Evolutionary conservation across 2,888 invertebrate species (phyloP).

Genomic region (Rugalucina vietnamica): DNA sequence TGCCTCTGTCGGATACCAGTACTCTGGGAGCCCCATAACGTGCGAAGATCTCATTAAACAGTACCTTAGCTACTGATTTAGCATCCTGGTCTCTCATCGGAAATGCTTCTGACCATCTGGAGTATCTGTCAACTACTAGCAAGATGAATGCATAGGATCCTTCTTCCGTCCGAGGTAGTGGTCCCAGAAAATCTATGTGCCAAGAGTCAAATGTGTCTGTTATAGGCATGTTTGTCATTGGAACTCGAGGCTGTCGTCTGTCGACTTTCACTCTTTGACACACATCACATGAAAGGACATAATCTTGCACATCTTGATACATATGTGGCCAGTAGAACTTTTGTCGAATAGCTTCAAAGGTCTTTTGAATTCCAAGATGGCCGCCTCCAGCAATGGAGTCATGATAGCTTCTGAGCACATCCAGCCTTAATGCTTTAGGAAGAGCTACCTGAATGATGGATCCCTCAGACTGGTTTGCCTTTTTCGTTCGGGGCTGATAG

Average conservation of each 20-base stretch:
- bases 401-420: conserved; percentile 37
- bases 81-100: conserved; percentile 43
- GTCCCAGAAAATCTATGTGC: conserved; percentile 29
- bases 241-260: conserved; percentile 16
- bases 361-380: conserved; percentile 41
- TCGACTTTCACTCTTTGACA: conserved; percentile 45
- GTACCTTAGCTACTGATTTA: conserved; percentile 30
- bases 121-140: conserved; percentile 52
- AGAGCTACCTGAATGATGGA: conserved; percentile 46
- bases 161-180: conserved; percentile 17
- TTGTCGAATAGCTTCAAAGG: conserved; percentile 16
- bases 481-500: conserved; percentile 23
- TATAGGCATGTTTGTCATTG: conserved; percentile 20
- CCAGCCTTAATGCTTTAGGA: conserved; percentile 29
- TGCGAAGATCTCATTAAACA: conserved; percentile 39
- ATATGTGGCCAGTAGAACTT: conserved; percentile 52
- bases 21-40: conserved; percentile 41
- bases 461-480: not conserved
- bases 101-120: conserved; percentile 45
- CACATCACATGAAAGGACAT: conserved; percentile 36
- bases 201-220: conserved; percentile 2
- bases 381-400: conserved; percentile 43
- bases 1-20: conserved; percentile 39
- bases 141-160: conserved; percentile 18
- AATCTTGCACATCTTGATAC: conserved; percentile 41